phyloP scores from a whole-genome alignment of 2,888 invertebrate genomes.

The Limenitis camilla region DNA sequence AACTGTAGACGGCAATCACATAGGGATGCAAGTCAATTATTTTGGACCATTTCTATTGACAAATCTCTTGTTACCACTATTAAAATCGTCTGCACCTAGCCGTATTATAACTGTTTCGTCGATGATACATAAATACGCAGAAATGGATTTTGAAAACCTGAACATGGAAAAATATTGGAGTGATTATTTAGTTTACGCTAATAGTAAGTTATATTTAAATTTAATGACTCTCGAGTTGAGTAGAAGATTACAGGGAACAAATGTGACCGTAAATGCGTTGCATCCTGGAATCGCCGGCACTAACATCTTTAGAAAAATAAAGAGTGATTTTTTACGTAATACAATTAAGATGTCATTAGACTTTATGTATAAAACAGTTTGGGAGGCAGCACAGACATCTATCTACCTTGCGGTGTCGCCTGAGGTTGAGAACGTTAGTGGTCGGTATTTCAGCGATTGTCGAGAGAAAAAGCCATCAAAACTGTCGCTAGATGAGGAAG shows the following conservation, averaged over 20 bases:
- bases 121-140: conserved; percentile 67
- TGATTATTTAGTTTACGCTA: conserved; percentile 62
- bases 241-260: conserved; percentile 70
- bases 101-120: conserved; percentile 79
- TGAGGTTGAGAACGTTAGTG: conserved; percentile 74
- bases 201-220: conserved; percentile 77
- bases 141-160: conserved; percentile 60
- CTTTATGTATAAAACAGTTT: conserved; percentile 72
- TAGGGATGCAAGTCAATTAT: conserved; percentile 82
- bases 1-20: conserved; percentile 79
- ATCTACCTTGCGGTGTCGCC: conserved; percentile 73
- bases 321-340: conserved; percentile 45
- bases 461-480: conserved; percentile 64
- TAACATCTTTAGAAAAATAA: conserved; percentile 77
- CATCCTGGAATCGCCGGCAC: conserved; percentile 83
- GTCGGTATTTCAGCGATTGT: conserved; percentile 79
- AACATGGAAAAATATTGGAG: conserved; percentile 71
- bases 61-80: conserved; percentile 67
- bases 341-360: conserved; percentile 40
- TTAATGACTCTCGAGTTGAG: conserved; percentile 78
- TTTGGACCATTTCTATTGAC: conserved; percentile 83
- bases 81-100: conserved; percentile 76
- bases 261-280: conserved; percentile 80
- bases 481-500: conserved; percentile 65
- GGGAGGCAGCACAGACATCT: conserved; percentile 79